These are phyloP conservation scores for Ctenicera cuprea DNA, from an alignment of 2,888 invertebrate genomes.

Conservation along the genomic window DNA sequence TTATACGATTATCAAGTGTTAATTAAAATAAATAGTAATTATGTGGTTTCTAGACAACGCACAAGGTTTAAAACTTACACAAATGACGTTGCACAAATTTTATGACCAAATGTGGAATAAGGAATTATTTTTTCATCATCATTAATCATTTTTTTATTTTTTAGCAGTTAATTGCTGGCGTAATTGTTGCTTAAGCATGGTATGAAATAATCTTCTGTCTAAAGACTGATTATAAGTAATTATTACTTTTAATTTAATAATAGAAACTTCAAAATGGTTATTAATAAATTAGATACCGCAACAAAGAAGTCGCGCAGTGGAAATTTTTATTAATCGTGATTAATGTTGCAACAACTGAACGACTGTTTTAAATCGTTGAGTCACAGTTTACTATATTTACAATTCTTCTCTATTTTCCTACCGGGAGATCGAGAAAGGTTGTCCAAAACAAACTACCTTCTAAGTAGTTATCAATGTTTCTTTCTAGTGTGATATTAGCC, in stretches of 20 bases:
- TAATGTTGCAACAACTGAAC: no score
- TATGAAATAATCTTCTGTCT: conserved; percentile 14
- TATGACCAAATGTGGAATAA: conserved; percentile 18
- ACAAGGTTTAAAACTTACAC: conserved; percentile 6
- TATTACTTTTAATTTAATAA: conserved; percentile 3
- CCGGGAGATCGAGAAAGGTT: no score
- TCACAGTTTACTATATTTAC: no score
- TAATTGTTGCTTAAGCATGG: conserved; percentile 2
- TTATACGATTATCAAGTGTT: neutral
- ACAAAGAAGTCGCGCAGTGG: no score
- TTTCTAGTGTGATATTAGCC: no score
- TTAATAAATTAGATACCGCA: neutral
- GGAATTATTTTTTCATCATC: conserved; percentile 37
- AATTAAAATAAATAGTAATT: conserved; percentile 3
- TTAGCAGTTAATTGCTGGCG: conserved; percentile 12
- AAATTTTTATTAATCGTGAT: no score
- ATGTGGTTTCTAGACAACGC: neutral
- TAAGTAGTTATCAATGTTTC: no score
- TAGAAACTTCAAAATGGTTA: neutral
- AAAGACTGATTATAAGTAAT: conserved; percentile 9
- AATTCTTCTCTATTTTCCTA: no score
- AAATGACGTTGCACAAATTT: conserved; percentile 11
- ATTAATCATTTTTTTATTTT: conserved; percentile 29
- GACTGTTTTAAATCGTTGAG: no score
- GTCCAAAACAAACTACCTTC: no score